Conservation (phyloP, 1,140 invertebrate species). For the Diachasma alloeum region DNA sequence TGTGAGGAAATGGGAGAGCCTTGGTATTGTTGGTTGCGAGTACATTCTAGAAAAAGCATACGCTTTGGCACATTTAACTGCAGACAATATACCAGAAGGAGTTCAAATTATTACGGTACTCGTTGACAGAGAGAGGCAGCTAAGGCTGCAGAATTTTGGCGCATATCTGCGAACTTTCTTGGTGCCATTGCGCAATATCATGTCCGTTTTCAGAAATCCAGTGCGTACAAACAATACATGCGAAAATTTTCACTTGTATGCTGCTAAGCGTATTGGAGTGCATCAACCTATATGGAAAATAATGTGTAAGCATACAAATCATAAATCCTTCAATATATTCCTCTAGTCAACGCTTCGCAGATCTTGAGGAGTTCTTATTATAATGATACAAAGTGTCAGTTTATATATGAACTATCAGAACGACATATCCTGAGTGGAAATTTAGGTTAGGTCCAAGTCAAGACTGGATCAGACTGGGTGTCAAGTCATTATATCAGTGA, state of each 20-base stretch:
- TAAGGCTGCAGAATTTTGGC: neutral
- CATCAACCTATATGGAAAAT: neutral
- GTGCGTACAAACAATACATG: constrained; percentile 20
- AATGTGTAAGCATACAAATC: too few species aligned
- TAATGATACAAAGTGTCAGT: too few species aligned
- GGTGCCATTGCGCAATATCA: constrained; percentile 17
- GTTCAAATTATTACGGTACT: neutral
- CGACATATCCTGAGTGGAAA: too few species aligned
- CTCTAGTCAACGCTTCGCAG: too few species aligned
- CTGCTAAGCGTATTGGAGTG: constrained; percentile 10
- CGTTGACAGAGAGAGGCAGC: constrained; percentile 3
- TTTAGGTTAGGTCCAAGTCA: too few species aligned
- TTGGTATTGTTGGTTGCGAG: constrained; percentile 7
- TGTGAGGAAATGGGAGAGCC: neutral
- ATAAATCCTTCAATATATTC: too few species aligned
- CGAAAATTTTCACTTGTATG: too few species aligned
- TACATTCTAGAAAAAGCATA: too few species aligned
- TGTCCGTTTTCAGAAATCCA: constrained; percentile 15
- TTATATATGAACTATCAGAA: too few species aligned
- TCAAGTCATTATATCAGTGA: too few species aligned
- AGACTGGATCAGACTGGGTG: too few species aligned
- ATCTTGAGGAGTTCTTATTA: too few species aligned
- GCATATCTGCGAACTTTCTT: constrained; percentile 5
- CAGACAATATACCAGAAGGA: constrained; percentile 2
- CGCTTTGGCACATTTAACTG: constrained; percentile 18